A percentile compares a stretch with the other conserved stretches of the same genome.
Conservation (phyloP, 2,888 invertebrate species). For the Mythimna ferrago region DNA sequence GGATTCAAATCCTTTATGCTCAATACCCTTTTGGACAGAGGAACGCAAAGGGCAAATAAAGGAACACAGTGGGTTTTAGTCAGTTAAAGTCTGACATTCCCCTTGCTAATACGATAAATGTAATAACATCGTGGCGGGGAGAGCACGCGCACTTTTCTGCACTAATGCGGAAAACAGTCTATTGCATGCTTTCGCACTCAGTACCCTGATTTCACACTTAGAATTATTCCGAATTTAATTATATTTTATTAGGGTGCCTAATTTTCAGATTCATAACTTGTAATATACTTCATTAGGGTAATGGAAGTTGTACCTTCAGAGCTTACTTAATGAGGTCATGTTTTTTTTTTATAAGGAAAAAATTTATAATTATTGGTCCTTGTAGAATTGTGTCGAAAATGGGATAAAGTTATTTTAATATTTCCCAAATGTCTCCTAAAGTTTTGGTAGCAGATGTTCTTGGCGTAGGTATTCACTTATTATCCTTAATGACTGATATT, state of each 20-base stretch:
- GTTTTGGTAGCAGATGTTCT: not conserved
- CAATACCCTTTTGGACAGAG: too few relatives aligned
- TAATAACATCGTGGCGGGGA: too few relatives aligned
- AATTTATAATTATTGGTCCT: not conserved
- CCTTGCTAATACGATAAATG: too few relatives aligned
- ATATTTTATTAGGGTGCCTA: not conserved
- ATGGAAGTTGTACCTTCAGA: slow-evolving; percentile 1
- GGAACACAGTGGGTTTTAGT: too few relatives aligned
- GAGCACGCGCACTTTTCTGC: too few relatives aligned
- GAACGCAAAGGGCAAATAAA: too few relatives aligned
- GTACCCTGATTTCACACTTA: not conserved
- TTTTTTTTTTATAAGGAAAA: not conserved
- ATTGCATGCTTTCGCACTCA: too few relatives aligned
- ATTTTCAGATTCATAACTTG: slow-evolving; percentile 28
- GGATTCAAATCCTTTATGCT: not conserved
- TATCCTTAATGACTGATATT: not conserved
- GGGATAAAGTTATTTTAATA: not conserved
- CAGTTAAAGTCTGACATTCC: too few relatives aligned
- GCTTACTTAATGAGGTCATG: not conserved
- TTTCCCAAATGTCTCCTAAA: not conserved
- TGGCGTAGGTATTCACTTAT: not conserved
- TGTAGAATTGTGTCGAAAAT: not conserved
- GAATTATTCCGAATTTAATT: not conserved
- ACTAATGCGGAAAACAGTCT: too few relatives aligned
- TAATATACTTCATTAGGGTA: slow-evolving; percentile 2